Base-by-base conservation (phyloP, 2,888 invertebrate genomes). In the Conops quadrifasciatus region DNA sequence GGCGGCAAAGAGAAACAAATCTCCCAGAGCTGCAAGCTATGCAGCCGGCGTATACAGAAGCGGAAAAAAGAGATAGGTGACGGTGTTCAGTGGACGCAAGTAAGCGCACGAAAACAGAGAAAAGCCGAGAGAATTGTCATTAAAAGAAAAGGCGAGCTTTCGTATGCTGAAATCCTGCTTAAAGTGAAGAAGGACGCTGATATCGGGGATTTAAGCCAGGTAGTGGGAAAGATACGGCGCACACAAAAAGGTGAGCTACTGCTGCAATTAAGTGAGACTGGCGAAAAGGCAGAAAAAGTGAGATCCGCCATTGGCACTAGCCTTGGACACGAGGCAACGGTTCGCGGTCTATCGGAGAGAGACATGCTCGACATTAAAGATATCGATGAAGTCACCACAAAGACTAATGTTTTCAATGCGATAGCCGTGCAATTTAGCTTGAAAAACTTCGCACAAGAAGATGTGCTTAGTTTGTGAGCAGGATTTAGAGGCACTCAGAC, bases 321-420 rank as follows among this genome's bases (percentile, higher is more conserved):
- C 9, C 16, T 49, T n/a, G 49, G 49, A n/a, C 16, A 49, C 4
- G 49, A 49, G 15, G 49, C 49, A 49, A 49, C 16, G 15, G 49
- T 49, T 11, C 49, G 49, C 15, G 49, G 49, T n/a, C 13, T 49
- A 49, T 49, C 49, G 16, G 49, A 49, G 49, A 49, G 49, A 49
- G 4, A n/a, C n/a, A n/a, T 15, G 15, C 60, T 69, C 2, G 69
- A 69, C 59, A 19, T 26, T 11, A 59, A 70, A 36, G 56, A 70
- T 28, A 30, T 53, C 1, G 47, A 70, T 19, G 63, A 64, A 16
- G 26, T 30, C 2, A 64, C 70, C 4, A 24, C 53, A 45, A 64
- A 58, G n/a, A 16, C 45, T 7, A 64, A 64, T 15, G 47, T 64
- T 9, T 49, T 49, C n/a, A 49, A 49, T 49, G 16, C 15, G 16